Base-by-base conservation (phyloP, 2,797 vertebrate genomes). In the Oreonectes daqikongensis region DNA sequence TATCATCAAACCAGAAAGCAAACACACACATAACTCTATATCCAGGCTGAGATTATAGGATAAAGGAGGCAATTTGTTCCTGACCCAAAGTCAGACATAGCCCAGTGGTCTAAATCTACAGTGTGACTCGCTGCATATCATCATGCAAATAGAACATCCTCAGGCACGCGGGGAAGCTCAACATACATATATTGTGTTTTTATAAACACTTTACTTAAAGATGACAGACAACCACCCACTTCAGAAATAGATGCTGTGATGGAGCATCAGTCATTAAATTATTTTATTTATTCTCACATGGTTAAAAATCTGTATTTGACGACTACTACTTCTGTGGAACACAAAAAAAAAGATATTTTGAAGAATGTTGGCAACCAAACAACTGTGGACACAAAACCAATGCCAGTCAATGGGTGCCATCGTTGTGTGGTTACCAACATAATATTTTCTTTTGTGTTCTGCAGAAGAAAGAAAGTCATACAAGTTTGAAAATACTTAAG, bases 41-140 rank as follows among this genome's bases (percentile, higher is more conserved):
- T 76, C 50, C 44, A 74, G 79, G 26, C 78, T 50, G 73, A 82
- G 80, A 82, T 83, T 79, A 82, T 57, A 79, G 79, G 80, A 85
- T 82, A 79, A 81, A 79, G 66, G 40, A 64, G 60, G 75, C 76
- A 74, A 84, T 85, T 84, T 79, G 72, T 78, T 74, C 55, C 69
- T 79, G 76, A 82, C 76, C 82, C 67, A 71, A 80, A 79, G 79
- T 69, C 76, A 66, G 84, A 48, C 71, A 60, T 24, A 68, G 59
- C 53, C 75, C 72, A 72, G 24, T n/a, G 15, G 55, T 60, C 60
- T 73, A 78, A 83, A 79, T 80, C 80, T 82, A 75, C 71, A 69
- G 65, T 78, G 68, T 73, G 65, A 57, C 63, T 72, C 55, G 20
- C 38, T 53, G 72, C 79, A 81, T 73, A 80, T 80, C 53, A 79